Evolutionary conservation across 1,140 invertebrate genomes (phyloP).

Genomic region (Lucilia cuprina): DNA sequence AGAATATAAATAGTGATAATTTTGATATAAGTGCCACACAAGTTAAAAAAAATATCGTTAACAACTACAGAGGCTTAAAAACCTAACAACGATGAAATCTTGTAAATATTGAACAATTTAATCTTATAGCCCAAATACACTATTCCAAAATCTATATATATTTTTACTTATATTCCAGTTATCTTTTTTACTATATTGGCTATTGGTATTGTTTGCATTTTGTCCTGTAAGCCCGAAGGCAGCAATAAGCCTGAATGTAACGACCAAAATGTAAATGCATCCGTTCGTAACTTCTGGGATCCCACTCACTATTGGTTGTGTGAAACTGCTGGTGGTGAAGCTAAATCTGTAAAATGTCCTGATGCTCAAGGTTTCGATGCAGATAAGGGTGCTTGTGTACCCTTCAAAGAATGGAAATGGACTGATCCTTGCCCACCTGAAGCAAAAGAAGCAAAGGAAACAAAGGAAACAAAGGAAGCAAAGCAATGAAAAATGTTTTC

Average conservation of each 20-base stretch:
- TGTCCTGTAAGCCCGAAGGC: background rate
- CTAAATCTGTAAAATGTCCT: background rate
- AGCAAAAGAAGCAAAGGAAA: too few species aligned
- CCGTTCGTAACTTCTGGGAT: slow-evolving; percentile 21
- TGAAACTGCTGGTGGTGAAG: background rate
- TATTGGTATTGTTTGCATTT: background rate
- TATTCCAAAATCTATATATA: too few species aligned
- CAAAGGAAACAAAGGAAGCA: too few species aligned
- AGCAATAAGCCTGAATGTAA: background rate
- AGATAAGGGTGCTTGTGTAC: background rate
- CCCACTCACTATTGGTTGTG: background rate
- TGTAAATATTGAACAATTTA: too few species aligned
- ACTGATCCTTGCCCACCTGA: background rate
- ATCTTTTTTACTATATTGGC: background rate
- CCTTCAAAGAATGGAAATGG: background rate
- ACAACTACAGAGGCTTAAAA: too few species aligned
- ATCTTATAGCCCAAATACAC: too few species aligned
- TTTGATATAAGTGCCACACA: too few species aligned
- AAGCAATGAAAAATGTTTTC: too few species aligned
- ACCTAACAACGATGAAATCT: too few species aligned
- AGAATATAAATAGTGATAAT: too few species aligned
- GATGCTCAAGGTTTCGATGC: background rate
- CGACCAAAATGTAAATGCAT: background rate
- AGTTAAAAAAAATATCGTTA: too few species aligned
- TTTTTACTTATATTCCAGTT: too few species aligned